Conservation (phyloP, 2,113 vertebrate species). For the Protobothrops mucrosquamatus region DNA sequence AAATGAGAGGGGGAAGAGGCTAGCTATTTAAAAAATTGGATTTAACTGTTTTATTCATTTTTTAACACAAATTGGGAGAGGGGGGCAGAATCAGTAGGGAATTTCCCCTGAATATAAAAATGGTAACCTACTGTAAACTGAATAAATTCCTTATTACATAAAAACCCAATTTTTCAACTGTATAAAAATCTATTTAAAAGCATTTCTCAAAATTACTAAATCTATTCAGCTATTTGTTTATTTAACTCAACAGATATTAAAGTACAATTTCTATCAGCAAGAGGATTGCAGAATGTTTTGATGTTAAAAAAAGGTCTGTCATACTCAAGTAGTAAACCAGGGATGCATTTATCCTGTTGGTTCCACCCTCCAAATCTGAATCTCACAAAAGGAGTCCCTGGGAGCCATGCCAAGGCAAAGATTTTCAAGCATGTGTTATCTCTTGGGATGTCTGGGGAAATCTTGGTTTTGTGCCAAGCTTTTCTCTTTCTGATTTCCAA, state of each 20-base stretch:
- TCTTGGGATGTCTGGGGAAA: neutral
- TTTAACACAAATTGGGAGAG: neutral
- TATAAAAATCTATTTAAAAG: neutral
- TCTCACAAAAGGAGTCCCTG: neutral
- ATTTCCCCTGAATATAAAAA: neutral
- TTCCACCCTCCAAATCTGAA: neutral
- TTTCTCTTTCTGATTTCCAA: neutral
- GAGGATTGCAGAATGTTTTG: neutral
- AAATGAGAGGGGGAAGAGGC: neutral
- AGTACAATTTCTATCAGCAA: neutral
- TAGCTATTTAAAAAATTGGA: neutral
- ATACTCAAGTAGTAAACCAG: neutral
- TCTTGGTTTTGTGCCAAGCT: neutral
- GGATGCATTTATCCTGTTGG: neutral
- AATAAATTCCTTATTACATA: neutral
- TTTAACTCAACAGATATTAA: neutral
- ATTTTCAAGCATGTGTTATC: neutral
- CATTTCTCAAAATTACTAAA: neutral
- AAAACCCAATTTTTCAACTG: neutral
- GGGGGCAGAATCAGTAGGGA: neutral
- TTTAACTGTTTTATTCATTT: neutral
- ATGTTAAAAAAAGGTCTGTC: neutral
- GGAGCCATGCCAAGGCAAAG: neutral
- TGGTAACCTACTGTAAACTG: neutral
- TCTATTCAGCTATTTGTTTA: neutral